phyloP scores from a whole-genome alignment of 2,888 invertebrate genomes.

The Ichneumoninae sp. region DNA sequence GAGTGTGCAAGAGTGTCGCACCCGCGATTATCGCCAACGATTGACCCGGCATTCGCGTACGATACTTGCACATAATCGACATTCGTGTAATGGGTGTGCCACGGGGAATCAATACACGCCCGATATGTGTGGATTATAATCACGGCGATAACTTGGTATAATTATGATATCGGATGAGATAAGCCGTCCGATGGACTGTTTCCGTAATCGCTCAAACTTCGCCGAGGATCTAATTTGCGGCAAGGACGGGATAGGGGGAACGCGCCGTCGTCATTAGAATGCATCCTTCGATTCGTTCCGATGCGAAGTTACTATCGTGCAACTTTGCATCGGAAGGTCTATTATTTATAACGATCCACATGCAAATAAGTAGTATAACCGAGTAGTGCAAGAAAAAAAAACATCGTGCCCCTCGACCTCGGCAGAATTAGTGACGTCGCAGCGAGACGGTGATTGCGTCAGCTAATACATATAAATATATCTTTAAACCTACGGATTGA shows the following conservation, averaged over 20 bases:
- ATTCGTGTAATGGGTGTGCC: conserved; percentile 57
- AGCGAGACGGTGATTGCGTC: conserved; percentile 43
- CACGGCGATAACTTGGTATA: not conserved
- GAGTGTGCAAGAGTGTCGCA: conserved; percentile 30
- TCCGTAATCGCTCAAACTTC: not conserved
- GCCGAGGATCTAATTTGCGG: not conserved
- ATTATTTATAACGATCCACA: conserved; percentile 48
- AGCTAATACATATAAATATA: conserved; percentile 11
- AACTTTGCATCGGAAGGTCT: conserved; percentile 6
- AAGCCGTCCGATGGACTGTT: not conserved
- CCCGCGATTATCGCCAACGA: conserved; percentile 26
- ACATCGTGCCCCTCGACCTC: conserved; percentile 43
- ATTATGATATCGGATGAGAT: not conserved
- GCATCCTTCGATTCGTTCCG: conserved; percentile 15
- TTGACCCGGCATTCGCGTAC: conserved; percentile 53
- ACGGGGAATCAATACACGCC: conserved; percentile 34
- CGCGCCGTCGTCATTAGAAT: conserved; percentile 17
- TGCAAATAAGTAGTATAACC: conserved; percentile 49
- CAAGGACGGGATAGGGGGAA: not conserved
- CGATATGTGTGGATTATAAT: conserved; percentile 10
- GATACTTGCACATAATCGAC: conserved; percentile 66
- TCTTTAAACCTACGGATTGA: not conserved
- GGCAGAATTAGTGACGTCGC: conserved; percentile 43
- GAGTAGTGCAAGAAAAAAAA: conserved; percentile 32
- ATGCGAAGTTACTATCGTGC: not conserved